Conservation (phyloP, 2,113 vertebrate species). For the Ciconia boyciana region DNA sequence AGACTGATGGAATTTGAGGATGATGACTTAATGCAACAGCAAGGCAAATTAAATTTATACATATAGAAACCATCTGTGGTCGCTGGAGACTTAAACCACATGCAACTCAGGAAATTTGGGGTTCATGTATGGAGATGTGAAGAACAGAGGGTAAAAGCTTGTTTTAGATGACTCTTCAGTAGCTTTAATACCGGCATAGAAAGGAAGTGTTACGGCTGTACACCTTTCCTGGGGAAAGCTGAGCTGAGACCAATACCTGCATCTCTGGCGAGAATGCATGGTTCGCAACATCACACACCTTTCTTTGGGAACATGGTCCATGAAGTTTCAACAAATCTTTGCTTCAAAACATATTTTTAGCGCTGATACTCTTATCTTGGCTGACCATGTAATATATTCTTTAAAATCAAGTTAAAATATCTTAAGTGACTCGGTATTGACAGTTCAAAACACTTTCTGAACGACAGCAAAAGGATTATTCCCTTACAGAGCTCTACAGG, state of each 20-base stretch:
- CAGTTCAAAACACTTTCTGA: neutral
- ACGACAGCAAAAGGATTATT: slow-evolving; percentile 15
- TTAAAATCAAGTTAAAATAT: neutral
- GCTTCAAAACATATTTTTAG: neutral
- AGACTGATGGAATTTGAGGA: neutral
- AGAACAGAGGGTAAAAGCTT: neutral
- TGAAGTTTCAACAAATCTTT: neutral
- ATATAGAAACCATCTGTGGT: neutral
- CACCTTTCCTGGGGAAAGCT: neutral
- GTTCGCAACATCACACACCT: neutral
- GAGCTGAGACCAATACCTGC: neutral
- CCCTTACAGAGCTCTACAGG: neutral
- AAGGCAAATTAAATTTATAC: neutral
- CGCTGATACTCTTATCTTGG: neutral
- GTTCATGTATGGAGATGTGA: neutral
- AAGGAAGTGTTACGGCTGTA: neutral
- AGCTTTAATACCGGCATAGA: neutral
- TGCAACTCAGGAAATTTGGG: neutral
- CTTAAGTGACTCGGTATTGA: neutral
- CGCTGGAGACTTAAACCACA: neutral
- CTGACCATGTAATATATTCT: neutral
- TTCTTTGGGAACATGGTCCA: rapidly evolving
- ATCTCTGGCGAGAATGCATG: rapidly evolving
- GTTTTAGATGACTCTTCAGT: neutral
- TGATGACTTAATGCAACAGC: neutral